Base-by-base conservation (phyloP, 2,888 invertebrate genomes). In the Aleiodes testaceus region DNA sequence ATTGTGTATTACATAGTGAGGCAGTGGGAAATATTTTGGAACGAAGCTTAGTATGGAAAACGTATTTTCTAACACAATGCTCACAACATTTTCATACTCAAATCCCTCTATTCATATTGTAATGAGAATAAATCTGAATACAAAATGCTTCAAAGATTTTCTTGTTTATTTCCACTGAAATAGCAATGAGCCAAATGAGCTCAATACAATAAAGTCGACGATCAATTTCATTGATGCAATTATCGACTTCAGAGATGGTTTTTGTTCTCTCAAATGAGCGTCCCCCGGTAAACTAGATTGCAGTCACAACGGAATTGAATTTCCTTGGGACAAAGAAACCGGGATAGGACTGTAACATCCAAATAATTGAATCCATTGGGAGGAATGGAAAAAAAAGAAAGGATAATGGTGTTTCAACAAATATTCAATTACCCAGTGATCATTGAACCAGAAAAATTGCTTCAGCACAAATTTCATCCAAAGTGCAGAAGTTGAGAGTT, bases 181-280 rank as follows among this genome's bases (percentile, higher is more conserved):
- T 53, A 12, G 26, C 11, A 53, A 12, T 26, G 18, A 4, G 3
- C 11, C 20, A 53, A 26, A 20, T 30, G 36, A n/a, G 55, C 6
- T 14, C 14, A 52, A 52, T 22, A 52, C 22, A 44, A 42, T 7
- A n/a, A 22, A 22, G 5, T 26, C 11, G 49, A 26, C 49, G 18
- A 49, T 65, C 22, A 49, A 65, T 47, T 65, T 3, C 18, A 65
- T 65, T 49, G 26, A 65, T 65, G 14, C 49, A 65, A 65, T 65
- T 65, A 65, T 65, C 49, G 16, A 30, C 9, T 47, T 49, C 12
- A 26, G 26, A 36, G 36, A n/a, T 53, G 14, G 53, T 11, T 53
- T 49, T 49, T 49, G 49, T 49, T 18, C 16, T 49, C 18, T 11
- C 36, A 36, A 36, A 11, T 55, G 14, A 55, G 30, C 11, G 30